phyloP scores from a whole-genome alignment of 1,140 invertebrate genomes.

The Chelonus insularis region DNA sequence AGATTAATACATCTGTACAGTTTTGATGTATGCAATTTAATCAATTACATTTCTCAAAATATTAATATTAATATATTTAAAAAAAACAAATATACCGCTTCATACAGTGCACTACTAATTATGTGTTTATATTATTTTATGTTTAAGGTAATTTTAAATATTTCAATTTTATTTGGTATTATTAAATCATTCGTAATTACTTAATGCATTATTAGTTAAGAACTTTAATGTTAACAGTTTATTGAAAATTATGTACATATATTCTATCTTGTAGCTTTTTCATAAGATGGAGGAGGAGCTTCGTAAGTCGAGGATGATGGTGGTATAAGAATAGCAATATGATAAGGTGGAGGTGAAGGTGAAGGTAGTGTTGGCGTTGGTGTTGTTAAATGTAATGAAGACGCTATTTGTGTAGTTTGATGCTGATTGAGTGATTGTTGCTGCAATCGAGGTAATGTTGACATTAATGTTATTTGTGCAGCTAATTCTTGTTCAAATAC shows the following conservation, averaged over 20 bases:
- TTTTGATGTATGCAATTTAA: conserved; percentile 27
- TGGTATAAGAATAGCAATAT: conserved; percentile 69
- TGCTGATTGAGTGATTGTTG: conserved; percentile 12
- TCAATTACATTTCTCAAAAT: conserved; percentile 15
- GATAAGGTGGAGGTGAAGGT: conserved; percentile 66
- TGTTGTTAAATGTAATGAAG: conserved; percentile 12
- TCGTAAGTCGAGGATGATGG: conserved; percentile 55
- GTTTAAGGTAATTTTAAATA: too few species aligned
- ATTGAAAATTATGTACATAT: too few species aligned
- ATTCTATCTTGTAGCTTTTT: conserved; percentile 59
- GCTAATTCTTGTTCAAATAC: neutral
- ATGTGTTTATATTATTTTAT: too few species aligned
- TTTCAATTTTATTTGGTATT: too few species aligned
- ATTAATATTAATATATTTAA: conserved; percentile 5
- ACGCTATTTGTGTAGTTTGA: neutral
- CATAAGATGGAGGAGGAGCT: conserved; percentile 69
- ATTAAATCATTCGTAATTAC: too few species aligned
- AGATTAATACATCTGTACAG: conserved; percentile 24
- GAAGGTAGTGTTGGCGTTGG: conserved; percentile 35
- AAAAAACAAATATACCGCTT: neutral
- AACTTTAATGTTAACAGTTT: too few species aligned
- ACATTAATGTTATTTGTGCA: too few species aligned
- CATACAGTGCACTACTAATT: too few species aligned
- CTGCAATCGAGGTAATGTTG: conserved; percentile 21
- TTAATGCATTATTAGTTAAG: too few species aligned